Evolutionary conservation across 2,888 invertebrate species (phyloP).

Genomic region (Leptopilina drosophilae): DNA sequence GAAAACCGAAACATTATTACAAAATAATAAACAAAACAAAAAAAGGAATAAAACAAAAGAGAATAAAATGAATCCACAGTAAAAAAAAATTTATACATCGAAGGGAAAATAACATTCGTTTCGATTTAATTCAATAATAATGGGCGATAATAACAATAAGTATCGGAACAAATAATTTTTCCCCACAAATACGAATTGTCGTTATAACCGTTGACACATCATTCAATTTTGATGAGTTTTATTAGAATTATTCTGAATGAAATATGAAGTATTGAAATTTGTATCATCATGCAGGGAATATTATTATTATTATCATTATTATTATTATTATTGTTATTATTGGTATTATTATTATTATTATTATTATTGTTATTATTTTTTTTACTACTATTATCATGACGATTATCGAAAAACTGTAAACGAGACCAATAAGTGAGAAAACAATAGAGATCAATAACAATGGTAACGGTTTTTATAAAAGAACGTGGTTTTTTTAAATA

Average conservation of each 20-base stretch:
- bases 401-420: not conserved
- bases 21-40: no score
- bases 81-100: no score
- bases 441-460: not conserved
- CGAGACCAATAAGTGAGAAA: not conserved
- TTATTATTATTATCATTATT: no score
- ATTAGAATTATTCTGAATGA: constrained; percentile 9
- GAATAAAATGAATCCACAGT: no score
- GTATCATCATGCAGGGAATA: not conserved
- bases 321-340: no score
- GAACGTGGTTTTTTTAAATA: not conserved
- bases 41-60: no score
- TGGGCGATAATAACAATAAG: constrained; percentile 4
- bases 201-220: not conserved
- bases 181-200: not conserved
- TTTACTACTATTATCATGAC: no score
- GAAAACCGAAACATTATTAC: no score
- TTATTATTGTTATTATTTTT: no score
- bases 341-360: no score
- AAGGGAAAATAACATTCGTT: not conserved
- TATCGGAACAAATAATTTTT: constrained; percentile 4
- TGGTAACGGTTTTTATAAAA: not conserved
- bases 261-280: not conserved
- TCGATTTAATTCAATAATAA: not conserved
- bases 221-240: not conserved